Base-by-base conservation (phyloP, 2,888 invertebrate genomes). In the Julus scandinavius region DNA sequence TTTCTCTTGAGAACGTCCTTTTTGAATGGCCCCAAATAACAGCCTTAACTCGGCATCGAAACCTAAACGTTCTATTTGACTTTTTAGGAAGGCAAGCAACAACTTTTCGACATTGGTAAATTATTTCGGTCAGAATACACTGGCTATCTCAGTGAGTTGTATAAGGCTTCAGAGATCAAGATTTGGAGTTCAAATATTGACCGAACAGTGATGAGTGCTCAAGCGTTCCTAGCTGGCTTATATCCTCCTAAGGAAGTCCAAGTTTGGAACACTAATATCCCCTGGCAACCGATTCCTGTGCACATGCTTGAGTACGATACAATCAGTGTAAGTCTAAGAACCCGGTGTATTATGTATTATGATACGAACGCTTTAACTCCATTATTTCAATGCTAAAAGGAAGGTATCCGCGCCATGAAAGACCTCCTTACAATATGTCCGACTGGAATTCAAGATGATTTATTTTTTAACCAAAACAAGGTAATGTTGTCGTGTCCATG, bases 251-350 rank as follows among this genome's bases (percentile, higher is more conserved):
- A 29, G n/a, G 38, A 40, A 13, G 11, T 5, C 20, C 83, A 83
- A 83, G 11, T 83, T 83, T 83, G 83, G 83, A 83, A 83, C 40
- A 11, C n/a, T 17, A n/a, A 15, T 3, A 38, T 83, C 29, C 11
- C 11, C 29, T 83, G 83, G 83, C 83, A 83, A 20, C 83, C 83
- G n/a, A 83, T 83, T n/a, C 83, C 83, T 83, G 83, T 83, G 29
- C 40, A 83, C 40, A 29, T 83, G 4, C 40, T 83, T 15, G 40
- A 29, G 3, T 29, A 83, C 15, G 83, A 83, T n/a, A 11, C n/a
- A n/a, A n/a, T 17, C 2, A n/a, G 38, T 29, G 83, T 83, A 83
- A 83, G 83, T 54, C 45, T 45, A 13, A 54, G 11, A 7, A 2
- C 7, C 45, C 7, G 7, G 45, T 45, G 5, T 0, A 45, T 7